phyloP scores from a whole-genome alignment of 2,113 vertebrate species.

The Dipodomys stephensi region DNA sequence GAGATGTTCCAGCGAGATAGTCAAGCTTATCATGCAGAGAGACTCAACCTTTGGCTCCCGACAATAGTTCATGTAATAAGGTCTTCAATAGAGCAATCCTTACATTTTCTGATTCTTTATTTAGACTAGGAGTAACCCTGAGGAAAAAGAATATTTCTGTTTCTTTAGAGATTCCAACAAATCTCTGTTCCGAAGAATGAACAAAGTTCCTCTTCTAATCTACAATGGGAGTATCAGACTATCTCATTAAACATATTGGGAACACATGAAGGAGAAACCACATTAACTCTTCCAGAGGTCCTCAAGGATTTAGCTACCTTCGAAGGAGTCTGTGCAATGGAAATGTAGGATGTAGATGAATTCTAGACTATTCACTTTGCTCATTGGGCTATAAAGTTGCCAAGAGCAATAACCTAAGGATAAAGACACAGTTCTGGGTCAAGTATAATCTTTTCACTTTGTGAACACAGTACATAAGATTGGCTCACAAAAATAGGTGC shows the following conservation, averaged over 20 bases:
- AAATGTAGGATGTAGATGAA: neutral
- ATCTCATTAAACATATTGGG: neutral
- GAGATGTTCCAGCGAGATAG: too few species aligned
- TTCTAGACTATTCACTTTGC: neutral
- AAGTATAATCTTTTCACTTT: neutral
- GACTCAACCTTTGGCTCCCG: too few species aligned
- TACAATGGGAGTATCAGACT: neutral
- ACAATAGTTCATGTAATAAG: neutral
- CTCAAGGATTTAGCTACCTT: neutral
- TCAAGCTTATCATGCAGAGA: too few species aligned
- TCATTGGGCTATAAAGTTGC: neutral
- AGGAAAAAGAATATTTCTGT: neutral
- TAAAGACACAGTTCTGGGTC: neutral
- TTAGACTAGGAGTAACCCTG: neutral
- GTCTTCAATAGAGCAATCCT: neutral
- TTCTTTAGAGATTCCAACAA: neutral
- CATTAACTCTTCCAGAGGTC: neutral
- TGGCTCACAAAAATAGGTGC: neutral
- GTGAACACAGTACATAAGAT: neutral
- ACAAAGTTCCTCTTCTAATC: neutral
- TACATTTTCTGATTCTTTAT: neutral
- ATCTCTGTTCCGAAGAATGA: neutral
- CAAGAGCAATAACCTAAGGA: neutral
- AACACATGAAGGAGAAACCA: neutral
- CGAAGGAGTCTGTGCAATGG: neutral